phyloP scores from a whole-genome alignment of 2,113 vertebrate species.

The Epinephelus cyanopodus region DNA sequence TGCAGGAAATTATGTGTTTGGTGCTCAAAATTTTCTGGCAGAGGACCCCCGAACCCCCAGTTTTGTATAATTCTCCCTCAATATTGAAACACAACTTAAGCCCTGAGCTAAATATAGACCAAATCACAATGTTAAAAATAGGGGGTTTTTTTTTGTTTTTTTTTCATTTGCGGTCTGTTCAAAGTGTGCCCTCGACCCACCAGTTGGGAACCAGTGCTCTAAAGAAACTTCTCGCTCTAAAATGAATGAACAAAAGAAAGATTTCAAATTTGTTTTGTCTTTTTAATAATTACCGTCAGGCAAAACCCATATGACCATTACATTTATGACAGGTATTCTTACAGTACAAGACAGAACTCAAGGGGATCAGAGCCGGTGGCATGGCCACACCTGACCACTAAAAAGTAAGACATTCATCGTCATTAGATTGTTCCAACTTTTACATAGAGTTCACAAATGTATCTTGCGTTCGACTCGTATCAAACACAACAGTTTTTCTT shows the following conservation, averaged over 20 bases:
- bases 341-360: slow-evolving; percentile 84
- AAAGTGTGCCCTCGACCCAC: no score
- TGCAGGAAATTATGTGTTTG: no score
- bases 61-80: no score
- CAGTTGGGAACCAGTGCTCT: background rate
- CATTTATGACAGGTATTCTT: slow-evolving; percentile 85
- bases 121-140: no score
- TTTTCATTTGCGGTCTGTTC: no score
- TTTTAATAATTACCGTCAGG: slow-evolving; percentile 85
- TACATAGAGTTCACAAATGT: slow-evolving; percentile 80
- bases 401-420: slow-evolving; percentile 86
- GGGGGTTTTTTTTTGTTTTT: no score
- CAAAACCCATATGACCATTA: slow-evolving; percentile 83
- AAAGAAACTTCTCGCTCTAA: background rate
- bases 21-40: no score
- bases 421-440: slow-evolving; percentile 86
- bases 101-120: no score
- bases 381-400: slow-evolving; percentile 76
- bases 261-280: slow-evolving; percentile 57
- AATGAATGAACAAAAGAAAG: background rate
- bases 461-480: slow-evolving; percentile 80
- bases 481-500: slow-evolving; percentile 79
- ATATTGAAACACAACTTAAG: no score
- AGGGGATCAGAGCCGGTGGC: slow-evolving; percentile 70
- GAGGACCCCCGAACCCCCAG: no score